These are phyloP conservation scores for Mythimna loreyi DNA, from an alignment of 2,888 invertebrate species.

Conservation along the genomic window DNA sequence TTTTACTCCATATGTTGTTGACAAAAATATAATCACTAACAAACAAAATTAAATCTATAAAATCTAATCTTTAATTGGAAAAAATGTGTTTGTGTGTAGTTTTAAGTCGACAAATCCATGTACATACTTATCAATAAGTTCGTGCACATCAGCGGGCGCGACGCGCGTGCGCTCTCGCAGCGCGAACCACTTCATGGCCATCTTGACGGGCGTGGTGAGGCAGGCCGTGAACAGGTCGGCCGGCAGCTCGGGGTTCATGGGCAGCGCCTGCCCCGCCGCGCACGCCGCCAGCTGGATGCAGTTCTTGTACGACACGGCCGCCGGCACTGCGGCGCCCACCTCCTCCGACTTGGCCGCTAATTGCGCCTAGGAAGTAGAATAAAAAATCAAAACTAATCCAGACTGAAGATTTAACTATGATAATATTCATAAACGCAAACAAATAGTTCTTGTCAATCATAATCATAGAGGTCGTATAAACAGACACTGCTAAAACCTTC, in stretches of 20 bases:
- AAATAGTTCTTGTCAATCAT: no score
- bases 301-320: slow-evolving; percentile 93
- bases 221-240: slow-evolving; percentile 99
- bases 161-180: slow-evolving; percentile 95
- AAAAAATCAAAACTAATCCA: no score
- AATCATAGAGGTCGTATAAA: no score
- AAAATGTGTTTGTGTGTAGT: no score
- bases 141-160: slow-evolving; percentile 95
- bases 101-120: background rate
- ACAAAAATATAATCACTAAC: no score
- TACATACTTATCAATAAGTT: slow-evolving; percentile 95
- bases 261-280: slow-evolving; percentile 97
- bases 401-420: no score
- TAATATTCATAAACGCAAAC: no score
- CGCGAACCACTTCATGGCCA: slow-evolving; percentile 98
- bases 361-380: slow-evolving; percentile 57
- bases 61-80: no score
- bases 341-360: slow-evolving; percentile 50
- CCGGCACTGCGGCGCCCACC: slow-evolving; percentile 59
- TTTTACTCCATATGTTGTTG: no score
- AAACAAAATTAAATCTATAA: no score
- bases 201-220: slow-evolving; percentile 99
- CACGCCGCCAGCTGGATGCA: slow-evolving; percentile 99
- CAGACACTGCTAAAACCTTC: no score
- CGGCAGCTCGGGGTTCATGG: slow-evolving; percentile 99